Evolutionary conservation across 2,113 vertebrate genomes (phyloP).

Genomic region (Orientallactaga bullata): DNA sequence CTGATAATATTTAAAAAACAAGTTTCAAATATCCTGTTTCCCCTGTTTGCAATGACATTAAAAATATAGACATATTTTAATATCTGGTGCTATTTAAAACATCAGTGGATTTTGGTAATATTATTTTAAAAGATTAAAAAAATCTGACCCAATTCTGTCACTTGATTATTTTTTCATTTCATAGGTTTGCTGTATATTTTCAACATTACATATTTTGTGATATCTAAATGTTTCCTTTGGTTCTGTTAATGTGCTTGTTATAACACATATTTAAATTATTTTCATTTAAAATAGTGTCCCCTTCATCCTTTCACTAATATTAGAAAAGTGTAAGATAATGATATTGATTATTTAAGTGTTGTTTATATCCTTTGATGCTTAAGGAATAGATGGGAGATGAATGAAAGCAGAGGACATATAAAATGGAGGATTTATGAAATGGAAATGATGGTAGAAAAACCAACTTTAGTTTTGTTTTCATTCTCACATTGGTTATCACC

Average conservation of each 20-base stretch:
- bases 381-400: constrained; percentile 42
- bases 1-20: background rate
- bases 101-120: constrained; percentile 32
- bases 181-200: background rate
- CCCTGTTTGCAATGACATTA: background rate
- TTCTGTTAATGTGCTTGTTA: background rate
- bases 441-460: background rate
- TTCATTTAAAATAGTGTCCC: background rate
- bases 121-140: background rate
- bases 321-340: constrained; percentile 14
- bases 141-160: constrained; percentile 73
- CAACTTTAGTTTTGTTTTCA: constrained; percentile 14
- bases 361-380: constrained; percentile 46
- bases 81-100: background rate
- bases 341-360: background rate
- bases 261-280: constrained; percentile 42
- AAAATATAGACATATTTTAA: constrained; percentile 36
- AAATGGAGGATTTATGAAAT: constrained; percentile 14
- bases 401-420: background rate
- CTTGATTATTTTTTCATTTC: constrained; percentile 42
- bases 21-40: background rate
- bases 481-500: background rate
- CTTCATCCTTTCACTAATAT: background rate
- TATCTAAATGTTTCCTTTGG: background rate
- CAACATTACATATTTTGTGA: constrained; percentile 13